Percentiles rank a stretch among this genome's conserved stretches.
These are phyloP conservation scores for Clostera curtula DNA, from an alignment of 2,888 invertebrate species.

Conservation along the genomic window DNA sequence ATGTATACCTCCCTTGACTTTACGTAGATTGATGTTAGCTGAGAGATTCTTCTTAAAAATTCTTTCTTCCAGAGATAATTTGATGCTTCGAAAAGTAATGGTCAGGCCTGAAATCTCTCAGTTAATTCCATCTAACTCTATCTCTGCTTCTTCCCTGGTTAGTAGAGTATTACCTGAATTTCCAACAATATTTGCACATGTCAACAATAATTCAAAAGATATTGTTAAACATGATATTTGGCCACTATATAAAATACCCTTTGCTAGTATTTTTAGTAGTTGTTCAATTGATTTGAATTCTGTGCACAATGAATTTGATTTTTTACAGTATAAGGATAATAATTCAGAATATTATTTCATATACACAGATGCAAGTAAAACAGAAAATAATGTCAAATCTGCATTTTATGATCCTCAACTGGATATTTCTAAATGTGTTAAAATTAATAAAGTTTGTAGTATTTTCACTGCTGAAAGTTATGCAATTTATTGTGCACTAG, in stretches of 20 bases:
- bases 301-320: not conserved
- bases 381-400: not conserved
- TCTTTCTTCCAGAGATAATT: not conserved
- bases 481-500: not conserved
- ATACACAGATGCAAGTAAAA: not conserved
- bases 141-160: not conserved
- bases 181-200: not conserved
- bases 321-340: not conserved
- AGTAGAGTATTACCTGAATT: not conserved
- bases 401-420: not conserved
- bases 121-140: not conserved
- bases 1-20: not conserved
- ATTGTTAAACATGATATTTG: not conserved
- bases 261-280: not conserved
- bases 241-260: not conserved
- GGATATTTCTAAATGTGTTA: not conserved
- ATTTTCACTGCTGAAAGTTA: not conserved
- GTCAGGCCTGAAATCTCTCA: not conserved
- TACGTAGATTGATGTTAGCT: not conserved
- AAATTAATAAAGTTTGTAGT: not conserved
- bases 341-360: not conserved
- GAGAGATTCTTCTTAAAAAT: conserved; percentile 1
- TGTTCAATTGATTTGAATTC: not conserved
- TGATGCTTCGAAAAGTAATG: not conserved
- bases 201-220: not conserved